Evolutionary conservation across 2,113 vertebrate genomes (phyloP), one percentile per base, ranked within the genome.

Genomic region (Labeo catla): DNA sequence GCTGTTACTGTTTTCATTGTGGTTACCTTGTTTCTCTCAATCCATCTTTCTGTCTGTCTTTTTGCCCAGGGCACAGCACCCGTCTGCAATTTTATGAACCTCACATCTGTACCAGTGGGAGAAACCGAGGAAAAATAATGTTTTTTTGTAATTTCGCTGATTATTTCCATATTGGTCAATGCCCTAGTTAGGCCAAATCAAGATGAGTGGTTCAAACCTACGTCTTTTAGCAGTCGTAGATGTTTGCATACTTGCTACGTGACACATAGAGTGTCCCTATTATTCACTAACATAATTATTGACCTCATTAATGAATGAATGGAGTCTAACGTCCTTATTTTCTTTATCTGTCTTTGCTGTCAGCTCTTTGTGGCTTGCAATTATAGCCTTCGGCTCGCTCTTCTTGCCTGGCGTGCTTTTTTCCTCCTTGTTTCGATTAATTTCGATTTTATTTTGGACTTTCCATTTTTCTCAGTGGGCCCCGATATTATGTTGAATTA

Each of bases 91-190:
- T 90, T 88, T 91, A 84, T 70, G 76, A 92, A 92, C 80, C 68
- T 91, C 89, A 89, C 89, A 81, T 89, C 86, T n/a, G 68, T 88
- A 85, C 86, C 85, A 85, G 82, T 77, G 34, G 28, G 66, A 68
- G 79, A 82, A 87, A 88, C 86, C 21, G 16, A 79, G 16, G 77
- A 34, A 89, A 47, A 84, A 83, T 72, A 77, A 23, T n/a, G 4
- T 65, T 86, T 91, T 89, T 88, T 83, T 88, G 80, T 50, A 85
- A 91, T 89, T 92, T 88, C 70, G 85, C 91, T 93, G 93, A 95
- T 94, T 95, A 91, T 92, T 94, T 92, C 91, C 92, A 94, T 89
- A 93, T 93, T 94, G 92, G 90, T 89, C 89, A 90, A 90, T 90
- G 80, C 89, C 85, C 65, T 65, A 54, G 82, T 45, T 50, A 45